A percentile compares a stretch with the other conserved stretches of the same genome.
These are phyloP conservation scores for Gastracanthus pulcherrimus DNA, from an alignment of 2,888 invertebrate species.

Conservation along the genomic window DNA sequence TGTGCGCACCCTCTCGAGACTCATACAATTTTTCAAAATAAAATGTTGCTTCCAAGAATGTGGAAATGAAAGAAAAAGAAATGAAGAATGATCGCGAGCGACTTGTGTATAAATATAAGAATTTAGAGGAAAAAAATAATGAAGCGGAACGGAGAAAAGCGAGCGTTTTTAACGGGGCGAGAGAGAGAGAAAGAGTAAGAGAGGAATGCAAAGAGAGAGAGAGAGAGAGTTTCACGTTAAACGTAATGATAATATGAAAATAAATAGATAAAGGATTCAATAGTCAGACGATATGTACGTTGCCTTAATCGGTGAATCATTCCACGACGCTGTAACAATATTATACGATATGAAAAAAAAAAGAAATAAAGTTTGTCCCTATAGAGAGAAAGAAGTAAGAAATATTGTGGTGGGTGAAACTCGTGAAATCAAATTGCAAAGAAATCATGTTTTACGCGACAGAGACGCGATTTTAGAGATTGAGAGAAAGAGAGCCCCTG, in stretches of 20 bases:
- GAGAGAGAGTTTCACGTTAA: conserved; percentile 44
- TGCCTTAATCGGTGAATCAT: conserved; percentile 62
- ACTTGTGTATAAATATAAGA: conserved; percentile 54
- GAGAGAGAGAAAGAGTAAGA: conserved; percentile 19
- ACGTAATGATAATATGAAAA: conserved; percentile 24
- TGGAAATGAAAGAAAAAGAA: neutral
- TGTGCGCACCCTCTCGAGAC: conserved; percentile 4
- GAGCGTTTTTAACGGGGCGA: conserved; percentile 29
- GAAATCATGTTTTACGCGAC: conserved; percentile 19
- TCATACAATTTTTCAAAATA: conserved; percentile 44
- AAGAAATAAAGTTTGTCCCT: conserved; percentile 27
- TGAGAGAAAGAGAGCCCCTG: neutral
- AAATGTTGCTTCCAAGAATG: conserved; percentile 48
- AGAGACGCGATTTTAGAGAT: conserved; percentile 6
- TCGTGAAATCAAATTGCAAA: conserved; percentile 50
- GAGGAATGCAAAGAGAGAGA: conserved; percentile 26
- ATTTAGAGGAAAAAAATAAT: conserved; percentile 19
- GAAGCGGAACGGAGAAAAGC: neutral
- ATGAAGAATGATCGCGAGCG: conserved; percentile 28
- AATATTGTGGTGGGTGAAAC: conserved; percentile 36
- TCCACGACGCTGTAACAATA: conserved; percentile 58
- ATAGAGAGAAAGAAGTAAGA: conserved; percentile 24
- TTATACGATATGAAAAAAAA: conserved; percentile 34
- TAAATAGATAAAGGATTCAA: conserved; percentile 49
- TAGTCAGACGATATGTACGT: conserved; percentile 57